Evolutionary conservation across 2,888 invertebrate species (phyloP), one percentile per base, ranked within the genome.

Genomic region (Cheilosia variabilis): DNA sequence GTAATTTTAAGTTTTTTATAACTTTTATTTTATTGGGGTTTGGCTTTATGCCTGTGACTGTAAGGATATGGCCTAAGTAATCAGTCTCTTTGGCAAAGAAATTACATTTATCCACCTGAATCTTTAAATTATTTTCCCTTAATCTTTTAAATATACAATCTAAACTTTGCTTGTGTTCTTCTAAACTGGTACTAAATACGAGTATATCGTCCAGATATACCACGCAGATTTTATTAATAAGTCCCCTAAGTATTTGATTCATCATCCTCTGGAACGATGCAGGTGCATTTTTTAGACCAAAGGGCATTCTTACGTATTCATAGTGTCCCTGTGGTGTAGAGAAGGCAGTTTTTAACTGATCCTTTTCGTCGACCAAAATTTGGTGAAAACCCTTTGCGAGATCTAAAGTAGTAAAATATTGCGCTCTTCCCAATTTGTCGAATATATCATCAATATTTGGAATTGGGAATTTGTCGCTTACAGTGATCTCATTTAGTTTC

Each of bases 351-450:
- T 81, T 81, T 19, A 31, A 50, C 47, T 47, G 53, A 86, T 22
- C 22, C 2, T 22, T 22, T 22, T 22, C 22, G 22, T 22, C 22
- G 2, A 22, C 22, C 22, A 22, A 22, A 22, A 22, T 22, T 22
- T 22, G 22, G 22, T 22, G 22, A 2, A 22, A 86, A 31, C 80
- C 80, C 31, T 80, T 86, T 4, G 80, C 76, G 7, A 80, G 71
- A 57, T 71, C 80, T 6, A 86, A 37, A 19, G 71, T 80, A 6
- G 71, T 76, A 22, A 84, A 80, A 71, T 84, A 80, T 50, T 76
- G 68, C 3, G 58, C 57, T 43, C 15, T 68, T 31, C 75, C 22
- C 22, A 22, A 22, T 22, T n/a, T n/a, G n/a, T n/a, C n/a, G n/a
- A n/a, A n/a, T n/a, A n/a, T n/a, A n/a, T n/a, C n/a, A n/a, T n/a